Conservation (phyloP, 2,113 vertebrate genomes). For the Cephalopholis sonnerati region DNA sequence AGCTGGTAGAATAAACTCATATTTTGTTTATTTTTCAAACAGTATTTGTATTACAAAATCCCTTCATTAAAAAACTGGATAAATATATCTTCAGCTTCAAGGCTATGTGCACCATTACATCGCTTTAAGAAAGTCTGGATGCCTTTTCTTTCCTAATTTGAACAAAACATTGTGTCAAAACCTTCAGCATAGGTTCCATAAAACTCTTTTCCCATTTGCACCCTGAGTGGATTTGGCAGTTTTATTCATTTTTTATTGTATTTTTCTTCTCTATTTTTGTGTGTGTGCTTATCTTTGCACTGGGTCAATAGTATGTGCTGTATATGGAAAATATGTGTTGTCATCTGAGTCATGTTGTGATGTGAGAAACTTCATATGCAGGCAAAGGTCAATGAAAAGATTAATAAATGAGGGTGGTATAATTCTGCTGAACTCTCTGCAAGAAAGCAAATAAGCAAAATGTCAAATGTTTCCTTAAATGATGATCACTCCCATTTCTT, state of each 20-base stretch:
- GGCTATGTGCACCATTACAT: background rate
- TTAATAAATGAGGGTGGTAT: background rate
- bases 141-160: background rate
- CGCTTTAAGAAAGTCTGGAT: background rate
- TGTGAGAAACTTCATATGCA: background rate
- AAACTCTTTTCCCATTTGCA: no score
- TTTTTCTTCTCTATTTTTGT: background rate
- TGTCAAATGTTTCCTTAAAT: background rate
- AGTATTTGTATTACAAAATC: no score
- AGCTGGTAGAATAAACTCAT: no score
- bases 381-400: background rate
- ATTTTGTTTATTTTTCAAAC: no score
- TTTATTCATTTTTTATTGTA: background rate
- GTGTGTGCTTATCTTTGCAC: background rate
- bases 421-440: background rate
- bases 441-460: background rate
- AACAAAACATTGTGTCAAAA: background rate
- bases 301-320: background rate
- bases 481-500: background rate
- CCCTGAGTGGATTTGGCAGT: background rate
- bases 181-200: no score
- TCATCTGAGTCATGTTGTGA: background rate
- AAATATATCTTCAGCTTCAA: background rate
- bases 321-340: no score
- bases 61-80: no score